Evolutionary conservation across 2,888 invertebrate species (phyloP).

Genomic region (Clostera curtula): DNA sequence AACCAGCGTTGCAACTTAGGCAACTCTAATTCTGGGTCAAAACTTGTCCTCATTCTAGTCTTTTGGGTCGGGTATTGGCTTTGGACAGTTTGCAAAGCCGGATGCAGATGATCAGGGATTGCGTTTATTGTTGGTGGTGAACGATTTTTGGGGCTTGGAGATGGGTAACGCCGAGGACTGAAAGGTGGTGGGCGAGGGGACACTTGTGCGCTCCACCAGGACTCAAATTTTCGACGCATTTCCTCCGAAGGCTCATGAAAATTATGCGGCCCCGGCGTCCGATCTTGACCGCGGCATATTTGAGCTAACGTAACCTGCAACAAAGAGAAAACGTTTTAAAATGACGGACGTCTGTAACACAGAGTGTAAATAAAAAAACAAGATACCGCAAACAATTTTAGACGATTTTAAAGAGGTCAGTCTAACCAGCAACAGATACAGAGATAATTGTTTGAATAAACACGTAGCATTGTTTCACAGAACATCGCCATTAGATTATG

Average conservation of each 20-base stretch:
- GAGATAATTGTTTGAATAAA: slow-evolving; percentile 67
- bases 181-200: slow-evolving; percentile 75
- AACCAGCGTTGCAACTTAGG: slow-evolving; percentile 98
- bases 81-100: slow-evolving; percentile 84
- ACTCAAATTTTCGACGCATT: slow-evolving; percentile 90
- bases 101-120: slow-evolving; percentile 78
- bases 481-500: slow-evolving; percentile 75
- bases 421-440: slow-evolving; percentile 68
- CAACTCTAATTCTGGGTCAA: slow-evolving; percentile 96
- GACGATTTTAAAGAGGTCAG: slow-evolving; percentile 70
- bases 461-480: slow-evolving; percentile 69
- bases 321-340: slow-evolving; percentile 35
- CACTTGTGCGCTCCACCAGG: slow-evolving; percentile 90
- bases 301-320: slow-evolving; percentile 86
- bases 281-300: slow-evolving; percentile 85
- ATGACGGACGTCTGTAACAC: slow-evolving; percentile 28
- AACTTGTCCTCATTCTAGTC: slow-evolving; percentile 96
- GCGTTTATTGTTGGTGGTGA: slow-evolving; percentile 61
- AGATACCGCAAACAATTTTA: slow-evolving; percentile 61
- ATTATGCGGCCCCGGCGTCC: slow-evolving; percentile 77
- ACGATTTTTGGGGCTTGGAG: slow-evolving; percentile 69
- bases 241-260: slow-evolving; percentile 87
- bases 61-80: slow-evolving; percentile 88
- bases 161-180: slow-evolving; percentile 65
- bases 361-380: slow-evolving; percentile 39